Evolutionary conservation across 2,888 invertebrate genomes (phyloP).

Genomic region (Sarcophaga carnaria): DNA sequence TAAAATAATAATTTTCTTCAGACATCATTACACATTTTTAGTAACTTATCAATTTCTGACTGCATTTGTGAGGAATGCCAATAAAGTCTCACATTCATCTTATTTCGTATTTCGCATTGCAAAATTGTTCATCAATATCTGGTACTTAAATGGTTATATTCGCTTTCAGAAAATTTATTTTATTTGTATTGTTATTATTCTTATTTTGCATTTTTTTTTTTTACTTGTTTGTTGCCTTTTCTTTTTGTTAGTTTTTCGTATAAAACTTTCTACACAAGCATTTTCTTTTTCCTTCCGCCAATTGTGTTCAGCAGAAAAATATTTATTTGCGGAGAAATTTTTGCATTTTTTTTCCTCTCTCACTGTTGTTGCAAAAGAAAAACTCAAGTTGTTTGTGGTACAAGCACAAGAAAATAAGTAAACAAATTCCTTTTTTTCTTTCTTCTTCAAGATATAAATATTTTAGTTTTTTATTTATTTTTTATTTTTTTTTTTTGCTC

Average conservation of each 20-base stretch:
- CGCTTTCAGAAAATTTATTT: not conserved
- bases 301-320: slow-evolving; percentile 35
- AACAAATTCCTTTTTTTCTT: slow-evolving; percentile 35
- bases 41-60: too few relatives aligned
- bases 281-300: not conserved
- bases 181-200: not conserved
- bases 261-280: slow-evolving; percentile 28
- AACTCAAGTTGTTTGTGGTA: slow-evolving; percentile 17
- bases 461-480: slow-evolving; percentile 32
- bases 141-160: slow-evolving; percentile 28
- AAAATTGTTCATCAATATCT: too few relatives aligned
- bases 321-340: slow-evolving; percentile 42
- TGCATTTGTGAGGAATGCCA: too few relatives aligned
- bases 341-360: slow-evolving; percentile 11
- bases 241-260: slow-evolving; percentile 37
- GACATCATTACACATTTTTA: too few relatives aligned
- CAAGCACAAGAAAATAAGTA: slow-evolving; percentile 32
- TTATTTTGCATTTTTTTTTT: not conserved
- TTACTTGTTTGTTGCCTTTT: not conserved
- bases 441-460: not conserved
- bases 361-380: not conserved
- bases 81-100: too few relatives aligned
- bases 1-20: too few relatives aligned
- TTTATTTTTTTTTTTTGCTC: slow-evolving; percentile 29
- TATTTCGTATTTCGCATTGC: too few relatives aligned